Evolutionary conservation across 2,888 invertebrate species (phyloP).

Genomic region (Tuberolachnus salignus): DNA sequence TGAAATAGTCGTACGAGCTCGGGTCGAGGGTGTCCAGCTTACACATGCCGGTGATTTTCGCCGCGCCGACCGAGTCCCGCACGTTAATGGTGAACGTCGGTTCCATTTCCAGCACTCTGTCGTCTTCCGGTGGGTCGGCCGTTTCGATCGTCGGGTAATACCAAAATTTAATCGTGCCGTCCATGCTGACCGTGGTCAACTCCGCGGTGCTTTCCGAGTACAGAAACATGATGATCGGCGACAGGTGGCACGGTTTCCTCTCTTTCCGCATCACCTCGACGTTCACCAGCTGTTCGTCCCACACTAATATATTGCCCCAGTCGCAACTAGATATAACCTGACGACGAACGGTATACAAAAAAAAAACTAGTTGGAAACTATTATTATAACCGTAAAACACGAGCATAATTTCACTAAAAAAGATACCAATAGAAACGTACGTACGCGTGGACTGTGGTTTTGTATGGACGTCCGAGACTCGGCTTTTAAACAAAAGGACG

Average conservation of each 20-base stretch:
- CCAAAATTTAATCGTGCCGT: conserved; percentile 74
- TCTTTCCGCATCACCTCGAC: conserved; percentile 78
- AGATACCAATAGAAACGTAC: no score
- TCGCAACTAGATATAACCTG: conserved; percentile 83
- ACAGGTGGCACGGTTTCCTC: conserved; percentile 76
- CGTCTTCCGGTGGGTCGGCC: conserved; percentile 79
- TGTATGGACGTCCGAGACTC: no score
- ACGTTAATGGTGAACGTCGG: conserved; percentile 83
- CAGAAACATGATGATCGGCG: conserved; percentile 73
- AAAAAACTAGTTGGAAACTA: background rate
- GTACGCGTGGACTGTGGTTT: no score
- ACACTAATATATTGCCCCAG: conserved; percentile 90
- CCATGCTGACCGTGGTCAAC: conserved; percentile 66
- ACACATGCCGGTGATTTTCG: conserved; percentile 66
- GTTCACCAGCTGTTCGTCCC: conserved; percentile 89
- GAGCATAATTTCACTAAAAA: no score
- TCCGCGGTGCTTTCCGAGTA: conserved; percentile 65
- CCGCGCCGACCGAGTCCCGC: conserved; percentile 62
- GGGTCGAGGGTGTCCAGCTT: conserved; percentile 22
- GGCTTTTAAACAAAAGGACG: no score
- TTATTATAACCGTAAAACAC: no score
- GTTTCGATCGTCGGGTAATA: conserved; percentile 90
- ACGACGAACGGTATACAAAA: background rate
- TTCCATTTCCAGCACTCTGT: conserved; percentile 80
- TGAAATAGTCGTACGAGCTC: conserved; percentile 32